Evolutionary conservation across 2,888 invertebrate genomes (phyloP), one percentile per base, ranked within the genome.

Genomic region (Germaria angustata): DNA sequence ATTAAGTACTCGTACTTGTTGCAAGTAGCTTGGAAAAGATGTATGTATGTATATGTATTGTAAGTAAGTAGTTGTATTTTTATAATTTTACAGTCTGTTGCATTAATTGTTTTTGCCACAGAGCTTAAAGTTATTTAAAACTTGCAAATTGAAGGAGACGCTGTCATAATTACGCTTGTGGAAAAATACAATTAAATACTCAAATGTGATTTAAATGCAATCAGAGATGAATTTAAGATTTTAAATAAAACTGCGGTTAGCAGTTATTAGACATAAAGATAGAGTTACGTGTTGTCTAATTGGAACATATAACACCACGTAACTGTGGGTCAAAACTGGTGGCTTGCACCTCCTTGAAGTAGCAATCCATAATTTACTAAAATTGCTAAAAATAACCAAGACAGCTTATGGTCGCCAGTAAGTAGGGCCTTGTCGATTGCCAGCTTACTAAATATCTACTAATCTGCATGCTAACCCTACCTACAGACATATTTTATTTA

Each of bases 91-190:
- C 41, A 24, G 73, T 65, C 53, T 41, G 53, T 75, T 73, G 22
- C 22, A 41, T 73, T 53, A 22, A 53, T 73, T 53, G 51, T 32
- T 63, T 53, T 61, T 51, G 63, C 63, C 73, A 32, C 73, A 51
- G 61, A 72, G 9, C 39, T 49, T 28, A n/a, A 51, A 39, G 28
- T 20, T 51, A 20, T 32, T 22, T 20, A 49, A 51, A 17, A 6
- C 9, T 41, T 68, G 20, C 41, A 41, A 68, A 68, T 55, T 28
- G 8, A 68, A 55, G 68, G 68, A n/a, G 41, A 41, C 28, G 24
- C 7, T 13, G 20, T 32, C 11, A 15, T 36, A 15, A 32, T 8
- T 28, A n/a, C 4, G n/a, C 7, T 17, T 24, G 34, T 9, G 24
- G 22, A 22, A 15, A 4, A 51, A 36, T 24, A 2, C 15, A 51